A percentile compares a stretch with the other conserved stretches of the same genome.
Evolutionary conservation across 2,113 vertebrate genomes (phyloP).

Genomic region (pig (Sus scrofa)): DNA sequence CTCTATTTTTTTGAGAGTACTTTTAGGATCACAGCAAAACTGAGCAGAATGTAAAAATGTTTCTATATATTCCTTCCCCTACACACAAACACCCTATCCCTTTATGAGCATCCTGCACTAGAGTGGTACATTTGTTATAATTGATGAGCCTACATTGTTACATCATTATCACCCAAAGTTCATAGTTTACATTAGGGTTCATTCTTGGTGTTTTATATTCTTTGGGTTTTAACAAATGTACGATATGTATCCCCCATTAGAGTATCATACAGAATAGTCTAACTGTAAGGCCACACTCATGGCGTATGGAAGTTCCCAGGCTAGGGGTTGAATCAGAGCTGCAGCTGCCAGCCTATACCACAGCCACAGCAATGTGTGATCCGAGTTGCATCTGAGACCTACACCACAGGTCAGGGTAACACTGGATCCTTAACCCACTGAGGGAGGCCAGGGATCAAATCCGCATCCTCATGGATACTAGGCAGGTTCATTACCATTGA

Average conservation of each 20-base stretch:
- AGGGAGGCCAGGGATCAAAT: too few relatives aligned
- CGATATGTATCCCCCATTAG: background rate
- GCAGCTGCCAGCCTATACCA: too few relatives aligned
- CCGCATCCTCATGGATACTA: too few relatives aligned
- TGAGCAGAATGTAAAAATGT: background rate
- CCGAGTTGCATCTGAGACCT: too few relatives aligned
- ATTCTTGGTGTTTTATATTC: background rate
- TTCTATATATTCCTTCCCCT: background rate
- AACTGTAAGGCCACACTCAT: background rate
- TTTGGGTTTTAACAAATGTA: background rate
- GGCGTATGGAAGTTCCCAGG: too few relatives aligned
- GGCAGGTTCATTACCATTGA: too few relatives aligned
- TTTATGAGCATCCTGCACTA: background rate
- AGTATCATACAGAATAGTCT: background rate
- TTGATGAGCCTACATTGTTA: background rate
- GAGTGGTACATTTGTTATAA: background rate
- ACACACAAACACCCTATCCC: background rate
- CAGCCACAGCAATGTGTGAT: too few relatives aligned
- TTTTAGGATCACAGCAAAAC: constrained; percentile 31
- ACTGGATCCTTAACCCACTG: too few relatives aligned
- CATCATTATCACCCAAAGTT: background rate
- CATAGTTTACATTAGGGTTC: background rate
- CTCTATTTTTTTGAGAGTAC: background rate
- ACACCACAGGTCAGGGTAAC: too few relatives aligned
- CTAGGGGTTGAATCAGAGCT: too few relatives aligned